A percentile compares a stretch with the other conserved stretches of the same genome.
phyloP scores from a whole-genome alignment of 2,797 vertebrate genomes.

The Tenualosa thibaudeaui region DNA sequence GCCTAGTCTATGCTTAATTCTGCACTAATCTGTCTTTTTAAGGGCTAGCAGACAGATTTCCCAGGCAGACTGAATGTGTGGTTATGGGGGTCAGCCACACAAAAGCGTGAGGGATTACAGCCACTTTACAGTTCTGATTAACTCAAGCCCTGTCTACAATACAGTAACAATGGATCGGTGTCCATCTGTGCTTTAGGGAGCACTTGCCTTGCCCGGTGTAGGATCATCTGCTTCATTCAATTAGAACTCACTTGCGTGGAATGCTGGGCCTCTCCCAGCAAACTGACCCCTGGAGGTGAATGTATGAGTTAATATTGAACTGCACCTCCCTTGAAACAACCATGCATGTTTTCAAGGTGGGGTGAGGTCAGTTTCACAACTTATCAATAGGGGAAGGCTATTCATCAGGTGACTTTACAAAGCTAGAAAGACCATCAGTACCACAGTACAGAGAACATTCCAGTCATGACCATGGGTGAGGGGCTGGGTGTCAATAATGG shows the following conservation, averaged over 20 bases:
- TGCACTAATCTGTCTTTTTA: background rate
- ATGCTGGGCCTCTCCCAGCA: background rate
- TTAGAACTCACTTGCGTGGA: background rate
- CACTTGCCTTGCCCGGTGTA: background rate
- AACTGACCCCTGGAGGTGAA: background rate
- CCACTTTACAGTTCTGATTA: slow-evolving; percentile 4
- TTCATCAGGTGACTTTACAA: background rate
- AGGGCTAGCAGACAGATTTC: slow-evolving; percentile 22
- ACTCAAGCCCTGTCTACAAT: background rate
- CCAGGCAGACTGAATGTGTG: slow-evolving; percentile 7
- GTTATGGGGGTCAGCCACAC: slow-evolving; percentile 9
- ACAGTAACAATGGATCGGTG: background rate
- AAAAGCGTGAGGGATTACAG: background rate
- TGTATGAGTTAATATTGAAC: background rate
- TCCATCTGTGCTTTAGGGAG: background rate
- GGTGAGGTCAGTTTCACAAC: slow-evolving; percentile 6
- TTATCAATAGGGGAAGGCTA: background rate
- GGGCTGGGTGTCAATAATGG: background rate
- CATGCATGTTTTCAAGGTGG: background rate
- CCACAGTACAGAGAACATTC: background rate
- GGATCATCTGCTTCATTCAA: background rate
- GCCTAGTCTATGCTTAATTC: background rate
- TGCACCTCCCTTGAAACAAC: background rate
- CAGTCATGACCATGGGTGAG: background rate
- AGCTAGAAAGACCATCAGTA: background rate